These are phyloP conservation scores for Epinephelus coioides DNA, from an alignment of 2,797 vertebrate species.

Conservation along the genomic window DNA sequence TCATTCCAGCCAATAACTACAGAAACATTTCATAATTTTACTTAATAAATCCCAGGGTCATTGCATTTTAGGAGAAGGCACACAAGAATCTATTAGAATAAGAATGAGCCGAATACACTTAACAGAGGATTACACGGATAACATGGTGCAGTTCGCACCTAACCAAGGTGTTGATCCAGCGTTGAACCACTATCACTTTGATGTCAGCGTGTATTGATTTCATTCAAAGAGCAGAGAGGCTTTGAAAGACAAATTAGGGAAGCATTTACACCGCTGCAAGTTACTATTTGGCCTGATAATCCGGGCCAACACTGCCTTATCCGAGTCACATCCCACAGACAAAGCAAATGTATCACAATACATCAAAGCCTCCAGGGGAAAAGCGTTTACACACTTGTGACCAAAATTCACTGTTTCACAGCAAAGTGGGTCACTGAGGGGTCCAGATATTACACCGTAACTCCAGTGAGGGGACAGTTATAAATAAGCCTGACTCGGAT, in stretches of 20 bases:
- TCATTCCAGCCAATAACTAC: neutral
- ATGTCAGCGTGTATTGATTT: slow-evolving; percentile 76
- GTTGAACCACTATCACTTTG: slow-evolving; percentile 79
- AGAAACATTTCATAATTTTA: neutral
- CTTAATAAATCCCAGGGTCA: neutral
- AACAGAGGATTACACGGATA: slow-evolving; percentile 79
- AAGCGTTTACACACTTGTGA: neutral
- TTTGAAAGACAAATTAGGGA: slow-evolving; percentile 85
- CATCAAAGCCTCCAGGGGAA: slow-evolving; percentile 61
- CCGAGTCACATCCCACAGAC: slow-evolving; percentile 53
- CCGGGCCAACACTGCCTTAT: slow-evolving; percentile 56
- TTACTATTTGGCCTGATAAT: slow-evolving; percentile 79
- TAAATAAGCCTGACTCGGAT: slow-evolving; percentile 16
- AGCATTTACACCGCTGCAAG: slow-evolving; percentile 71
- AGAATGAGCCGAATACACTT: slow-evolving; percentile 71
- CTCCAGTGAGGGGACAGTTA: neutral
- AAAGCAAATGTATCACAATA: slow-evolving; percentile 65
- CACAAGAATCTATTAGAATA: slow-evolving; percentile 53
- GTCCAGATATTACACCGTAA: neutral
- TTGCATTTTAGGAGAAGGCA: slow-evolving; percentile 19
- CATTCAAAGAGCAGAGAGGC: slow-evolving; percentile 76
- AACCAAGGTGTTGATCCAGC: slow-evolving; percentile 68
- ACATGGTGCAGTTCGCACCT: slow-evolving; percentile 73
- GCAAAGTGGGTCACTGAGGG: neutral
- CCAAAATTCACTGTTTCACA: slow-evolving; percentile 21